These are phyloP conservation scores for Drosophila micromelanica DNA, from an alignment of 1,140 invertebrate genomes.

Conservation along the genomic window DNA sequence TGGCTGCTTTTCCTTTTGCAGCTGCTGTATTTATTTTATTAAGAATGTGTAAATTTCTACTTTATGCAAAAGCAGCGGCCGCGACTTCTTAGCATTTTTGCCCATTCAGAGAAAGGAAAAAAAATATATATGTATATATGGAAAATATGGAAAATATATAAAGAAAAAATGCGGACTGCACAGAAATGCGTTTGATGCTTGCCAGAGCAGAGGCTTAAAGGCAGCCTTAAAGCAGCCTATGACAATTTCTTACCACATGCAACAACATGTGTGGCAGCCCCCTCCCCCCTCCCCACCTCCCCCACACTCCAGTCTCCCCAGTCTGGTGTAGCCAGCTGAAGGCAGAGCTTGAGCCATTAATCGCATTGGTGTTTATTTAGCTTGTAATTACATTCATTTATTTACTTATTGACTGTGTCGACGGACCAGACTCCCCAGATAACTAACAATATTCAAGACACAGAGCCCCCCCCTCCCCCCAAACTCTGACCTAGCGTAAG, in stretches of 20 bases:
- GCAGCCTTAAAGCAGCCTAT: conserved; percentile 14
- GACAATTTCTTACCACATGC: conserved; percentile 10
- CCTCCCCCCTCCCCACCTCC: not conserved
- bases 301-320: too few species aligned
- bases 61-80: conserved; percentile 72
- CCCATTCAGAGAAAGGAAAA: conserved; percentile 15
- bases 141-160: not conserved
- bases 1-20: conserved; percentile 37
- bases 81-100: conserved; percentile 77
- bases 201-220: conserved; percentile 23
- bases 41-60: conserved; percentile 83
- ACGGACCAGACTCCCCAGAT: conserved; percentile 58
- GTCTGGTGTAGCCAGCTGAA: not conserved
- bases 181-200: conserved; percentile 39
- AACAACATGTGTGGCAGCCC: not conserved
- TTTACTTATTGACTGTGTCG: conserved; percentile 84
- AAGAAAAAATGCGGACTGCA: conserved; percentile 13
- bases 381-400: conserved; percentile 84
- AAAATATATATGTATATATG: conserved; percentile 11
- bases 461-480: not conserved
- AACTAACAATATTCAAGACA: conserved; percentile 65
- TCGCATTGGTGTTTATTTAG: conserved; percentile 84
- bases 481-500: conserved; percentile 64
- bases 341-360: conserved; percentile 67
- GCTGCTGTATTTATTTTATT: conserved; percentile 69